phyloP scores from a whole-genome alignment of 1,140 invertebrate species.

The Drosophila ogumai region DNA sequence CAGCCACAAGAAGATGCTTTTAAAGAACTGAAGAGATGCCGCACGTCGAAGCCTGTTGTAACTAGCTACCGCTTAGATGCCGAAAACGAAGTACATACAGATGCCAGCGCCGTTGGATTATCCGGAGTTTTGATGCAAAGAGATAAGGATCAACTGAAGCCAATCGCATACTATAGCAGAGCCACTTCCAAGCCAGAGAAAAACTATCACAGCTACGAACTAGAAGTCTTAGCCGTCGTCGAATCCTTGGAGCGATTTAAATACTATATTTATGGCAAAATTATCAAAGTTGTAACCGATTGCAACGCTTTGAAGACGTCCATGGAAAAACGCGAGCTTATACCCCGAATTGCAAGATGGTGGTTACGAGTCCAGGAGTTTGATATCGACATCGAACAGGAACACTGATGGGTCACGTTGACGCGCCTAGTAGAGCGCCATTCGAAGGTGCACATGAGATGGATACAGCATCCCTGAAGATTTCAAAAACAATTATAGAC shows the following conservation, averaged over 20 bases:
- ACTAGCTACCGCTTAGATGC: constrained; percentile 1
- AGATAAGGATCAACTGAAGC: too few species aligned
- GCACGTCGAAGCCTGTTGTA: neutral
- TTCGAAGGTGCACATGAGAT: neutral
- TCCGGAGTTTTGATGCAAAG: neutral
- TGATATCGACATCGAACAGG: neutral
- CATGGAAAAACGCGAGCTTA: too few species aligned
- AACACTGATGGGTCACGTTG: neutral
- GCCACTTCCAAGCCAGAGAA: too few species aligned
- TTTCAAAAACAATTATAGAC: neutral
- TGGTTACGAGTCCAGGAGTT: neutral
- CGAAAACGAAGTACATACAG: constrained; percentile 1
- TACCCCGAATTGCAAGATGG: too few species aligned
- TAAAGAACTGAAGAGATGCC: neutral
- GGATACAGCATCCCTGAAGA: neutral
- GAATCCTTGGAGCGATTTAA: too few species aligned
- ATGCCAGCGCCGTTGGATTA: constrained; percentile 3
- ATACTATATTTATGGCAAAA: too few species aligned
- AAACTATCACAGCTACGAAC: too few species aligned
- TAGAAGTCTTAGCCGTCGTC: too few species aligned
- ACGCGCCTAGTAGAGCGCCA: neutral
- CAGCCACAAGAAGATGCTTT: neutral
- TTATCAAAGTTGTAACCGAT: too few species aligned
- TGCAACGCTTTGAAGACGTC: too few species aligned
- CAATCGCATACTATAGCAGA: too few species aligned